phyloP scores from a whole-genome alignment of 2,797 vertebrate genomes.

The Triplophysa yarkandensis region DNA sequence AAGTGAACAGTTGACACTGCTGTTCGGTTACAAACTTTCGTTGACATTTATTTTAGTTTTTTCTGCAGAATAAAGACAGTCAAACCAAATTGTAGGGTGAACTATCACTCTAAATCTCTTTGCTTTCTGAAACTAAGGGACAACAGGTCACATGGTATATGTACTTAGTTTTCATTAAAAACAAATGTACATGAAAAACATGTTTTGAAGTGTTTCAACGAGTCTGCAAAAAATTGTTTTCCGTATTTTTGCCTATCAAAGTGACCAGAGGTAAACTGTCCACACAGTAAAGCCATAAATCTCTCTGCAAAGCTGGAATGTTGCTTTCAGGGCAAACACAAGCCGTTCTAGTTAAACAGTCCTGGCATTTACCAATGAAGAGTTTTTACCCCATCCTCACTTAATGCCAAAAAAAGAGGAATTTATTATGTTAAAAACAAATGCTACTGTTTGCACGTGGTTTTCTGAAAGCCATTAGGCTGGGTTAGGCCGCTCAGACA shows the following conservation, averaged over 20 bases:
- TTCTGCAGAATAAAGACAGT: too few species aligned
- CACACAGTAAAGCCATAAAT: conserved; percentile 50
- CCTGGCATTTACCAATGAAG: conserved; percentile 48
- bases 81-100: too few species aligned
- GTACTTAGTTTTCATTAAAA: conserved; percentile 3
- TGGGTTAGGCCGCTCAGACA: neutral
- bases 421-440: conserved; percentile 58
- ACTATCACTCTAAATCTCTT: too few species aligned
- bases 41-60: too few species aligned
- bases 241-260: conserved; percentile 41
- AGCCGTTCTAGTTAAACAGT: conserved; percentile 51
- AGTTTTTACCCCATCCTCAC: conserved; percentile 40
- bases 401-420: conserved; percentile 42
- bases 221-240: conserved; percentile 43
- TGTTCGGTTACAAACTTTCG: too few species aligned
- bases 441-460: conserved; percentile 28
- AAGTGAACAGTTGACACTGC: too few species aligned
- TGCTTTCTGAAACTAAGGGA: too few species aligned
- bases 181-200: conserved; percentile 2
- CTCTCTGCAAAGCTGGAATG: conserved; percentile 52
- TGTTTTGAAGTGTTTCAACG: conserved; percentile 23
- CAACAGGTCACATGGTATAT: neutral
- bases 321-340: conserved; percentile 53
- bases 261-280: conserved; percentile 62
- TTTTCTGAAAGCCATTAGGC: neutral